Conservation (phyloP, 2,113 vertebrate genomes). For the Solea solea region DNA sequence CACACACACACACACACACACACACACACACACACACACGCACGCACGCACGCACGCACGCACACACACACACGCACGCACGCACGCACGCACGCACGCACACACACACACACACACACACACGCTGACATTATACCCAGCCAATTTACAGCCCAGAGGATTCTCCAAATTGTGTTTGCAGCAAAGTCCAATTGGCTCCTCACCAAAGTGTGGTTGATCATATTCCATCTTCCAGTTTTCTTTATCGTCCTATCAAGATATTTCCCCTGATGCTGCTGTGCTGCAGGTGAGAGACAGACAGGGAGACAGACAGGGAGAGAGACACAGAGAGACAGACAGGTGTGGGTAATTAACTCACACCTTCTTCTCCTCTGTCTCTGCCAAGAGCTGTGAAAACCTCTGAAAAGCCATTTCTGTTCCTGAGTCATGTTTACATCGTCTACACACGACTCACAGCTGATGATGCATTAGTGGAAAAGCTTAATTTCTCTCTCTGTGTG, state of each 20-base stretch:
- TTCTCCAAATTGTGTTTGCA: slow-evolving; percentile 71
- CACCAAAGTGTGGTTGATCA: slow-evolving; percentile 69
- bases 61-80: slow-evolving; percentile 13
- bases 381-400: slow-evolving; percentile 34
- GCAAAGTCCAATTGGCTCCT: slow-evolving; percentile 66
- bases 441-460: background rate
- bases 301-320: slow-evolving; percentile 38
- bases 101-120: background rate
- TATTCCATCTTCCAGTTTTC: slow-evolving; percentile 68
- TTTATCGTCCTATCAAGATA: slow-evolving; percentile 70
- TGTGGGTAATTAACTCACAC: slow-evolving; percentile 69
- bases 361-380: slow-evolving; percentile 37
- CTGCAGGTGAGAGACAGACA: slow-evolving; percentile 59
- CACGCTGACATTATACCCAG: slow-evolving; percentile 43
- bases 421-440: slow-evolving; percentile 5
- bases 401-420: slow-evolving; percentile 25
- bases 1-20: background rate
- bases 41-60: too few relatives aligned
- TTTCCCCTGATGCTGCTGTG: slow-evolving; percentile 67
- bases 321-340: slow-evolving; percentile 43
- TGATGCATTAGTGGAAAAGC: slow-evolving; percentile 19
- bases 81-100: background rate
- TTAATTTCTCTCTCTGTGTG: slow-evolving; percentile 25
- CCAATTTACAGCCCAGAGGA: slow-evolving; percentile 70
- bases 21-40: slow-evolving; percentile 19